Evolutionary conservation across 2,797 vertebrate species (phyloP).

Genomic region (Rousettus madagascariensis): DNA sequence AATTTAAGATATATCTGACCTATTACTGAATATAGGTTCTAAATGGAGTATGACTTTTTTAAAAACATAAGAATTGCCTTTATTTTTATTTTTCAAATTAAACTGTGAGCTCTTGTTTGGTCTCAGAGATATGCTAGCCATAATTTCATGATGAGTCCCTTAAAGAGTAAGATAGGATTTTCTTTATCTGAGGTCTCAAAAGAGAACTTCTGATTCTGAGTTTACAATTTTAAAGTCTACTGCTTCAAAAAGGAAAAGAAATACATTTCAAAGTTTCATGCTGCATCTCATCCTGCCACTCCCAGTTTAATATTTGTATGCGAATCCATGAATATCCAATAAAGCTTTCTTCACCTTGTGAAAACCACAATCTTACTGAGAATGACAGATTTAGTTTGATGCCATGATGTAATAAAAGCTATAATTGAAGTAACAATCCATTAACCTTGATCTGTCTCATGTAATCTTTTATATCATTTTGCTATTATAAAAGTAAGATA

Average conservation of each 20-base stretch:
- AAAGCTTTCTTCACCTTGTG: not conserved
- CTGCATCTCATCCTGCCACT: not conserved
- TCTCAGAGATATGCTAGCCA: not conserved
- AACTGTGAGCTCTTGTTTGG: not conserved
- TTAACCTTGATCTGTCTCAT: conserved; percentile 46
- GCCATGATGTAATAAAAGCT: not conserved
- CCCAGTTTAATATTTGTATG: not conserved
- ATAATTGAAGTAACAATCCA: not conserved
- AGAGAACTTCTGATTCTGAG: not conserved
- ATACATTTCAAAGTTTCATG: not conserved
- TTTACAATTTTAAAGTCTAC: not conserved
- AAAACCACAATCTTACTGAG: not conserved
- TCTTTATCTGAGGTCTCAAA: not conserved
- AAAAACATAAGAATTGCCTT: not conserved
- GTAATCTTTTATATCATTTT: not conserved
- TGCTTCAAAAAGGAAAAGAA: not conserved
- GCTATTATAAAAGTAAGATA: conserved; percentile 14
- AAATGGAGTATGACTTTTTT: not conserved
- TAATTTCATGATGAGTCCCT: not conserved
- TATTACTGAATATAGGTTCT: not conserved
- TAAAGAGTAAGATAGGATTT: not conserved
- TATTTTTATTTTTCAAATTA: not conserved
- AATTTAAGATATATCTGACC: not conserved
- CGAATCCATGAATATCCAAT: not conserved
- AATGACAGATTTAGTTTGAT: not conserved